Percentiles rank a stretch among this genome's conserved stretches.
These are phyloP conservation scores for Ellobius talpinus DNA, from an alignment of 2,113 vertebrate species.

Conservation along the genomic window DNA sequence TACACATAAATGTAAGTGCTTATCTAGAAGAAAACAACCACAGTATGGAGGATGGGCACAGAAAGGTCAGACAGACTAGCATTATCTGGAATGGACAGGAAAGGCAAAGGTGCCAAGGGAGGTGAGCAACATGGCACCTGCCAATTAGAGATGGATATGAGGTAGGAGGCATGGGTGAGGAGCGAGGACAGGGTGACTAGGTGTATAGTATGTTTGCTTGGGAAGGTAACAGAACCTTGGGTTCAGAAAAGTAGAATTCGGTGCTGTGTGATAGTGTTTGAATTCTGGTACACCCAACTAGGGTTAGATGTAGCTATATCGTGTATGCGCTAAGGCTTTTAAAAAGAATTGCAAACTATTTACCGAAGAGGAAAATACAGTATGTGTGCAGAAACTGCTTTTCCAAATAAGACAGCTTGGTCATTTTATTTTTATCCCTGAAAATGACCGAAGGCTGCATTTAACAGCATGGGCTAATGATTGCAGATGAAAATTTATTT, in stretches of 20 bases:
- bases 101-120: neutral
- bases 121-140: accelerated
- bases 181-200: neutral
- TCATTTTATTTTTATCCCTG: constrained; percentile 74
- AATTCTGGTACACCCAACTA: neutral
- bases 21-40: neutral
- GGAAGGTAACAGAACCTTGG: neutral
- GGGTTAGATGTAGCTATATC: constrained; percentile 17
- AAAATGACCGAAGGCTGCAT: constrained; percentile 61
- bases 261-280: neutral
- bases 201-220: neutral
- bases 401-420: constrained; percentile 65
- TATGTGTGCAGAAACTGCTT: constrained; percentile 54
- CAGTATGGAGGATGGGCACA: neutral
- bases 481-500: constrained; percentile 62
- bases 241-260: neutral
- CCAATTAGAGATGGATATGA: neutral
- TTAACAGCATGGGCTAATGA: constrained; percentile 49
- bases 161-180: neutral
- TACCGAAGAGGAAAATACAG: constrained; percentile 46
- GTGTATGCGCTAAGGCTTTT: neutral
- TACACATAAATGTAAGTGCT: neutral
- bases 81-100: accelerated
- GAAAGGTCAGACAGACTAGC: accelerated
- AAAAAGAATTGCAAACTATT: constrained; percentile 70